phyloP scores from a whole-genome alignment of 2,113 vertebrate species.

The Hyaena hyaena region DNA sequence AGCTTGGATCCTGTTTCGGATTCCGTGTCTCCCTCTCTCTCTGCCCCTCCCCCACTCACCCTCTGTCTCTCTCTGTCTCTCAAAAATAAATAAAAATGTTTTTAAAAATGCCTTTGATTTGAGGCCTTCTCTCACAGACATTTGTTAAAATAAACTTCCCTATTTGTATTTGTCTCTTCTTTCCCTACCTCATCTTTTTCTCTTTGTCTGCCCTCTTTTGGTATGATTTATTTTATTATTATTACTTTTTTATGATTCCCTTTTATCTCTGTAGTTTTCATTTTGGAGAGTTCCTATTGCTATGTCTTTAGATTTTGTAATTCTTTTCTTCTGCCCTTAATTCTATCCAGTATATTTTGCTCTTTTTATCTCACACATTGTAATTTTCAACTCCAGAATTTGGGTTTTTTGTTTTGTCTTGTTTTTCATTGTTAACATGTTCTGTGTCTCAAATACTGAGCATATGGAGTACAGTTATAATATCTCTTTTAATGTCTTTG shows the following conservation, averaged over 20 bases:
- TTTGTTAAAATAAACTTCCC: neutral
- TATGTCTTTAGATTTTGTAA: neutral
- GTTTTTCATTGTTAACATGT: neutral
- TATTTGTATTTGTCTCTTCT: neutral
- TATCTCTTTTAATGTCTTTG: neutral
- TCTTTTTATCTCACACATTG: neutral
- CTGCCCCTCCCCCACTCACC: too few species aligned
- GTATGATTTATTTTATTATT: neutral
- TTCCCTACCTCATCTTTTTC: neutral
- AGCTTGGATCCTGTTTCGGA: too few species aligned
- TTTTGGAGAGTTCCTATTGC: neutral
- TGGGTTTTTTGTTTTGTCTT: neutral
- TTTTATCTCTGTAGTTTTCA: neutral
- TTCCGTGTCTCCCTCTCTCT: too few species aligned
- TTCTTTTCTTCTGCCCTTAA: neutral
- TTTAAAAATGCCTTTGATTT: neutral
- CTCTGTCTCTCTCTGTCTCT: too few species aligned
- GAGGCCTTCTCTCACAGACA: neutral
- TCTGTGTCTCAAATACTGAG: neutral
- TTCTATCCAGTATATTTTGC: neutral
- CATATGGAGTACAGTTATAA: too few species aligned
- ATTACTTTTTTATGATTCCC: neutral
- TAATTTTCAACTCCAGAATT: neutral
- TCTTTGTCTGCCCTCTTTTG: neutral
- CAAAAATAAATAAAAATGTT: too few species aligned